phyloP scores from a whole-genome alignment of 1,140 invertebrate species.

The Caenorhabditis remanei region DNA sequence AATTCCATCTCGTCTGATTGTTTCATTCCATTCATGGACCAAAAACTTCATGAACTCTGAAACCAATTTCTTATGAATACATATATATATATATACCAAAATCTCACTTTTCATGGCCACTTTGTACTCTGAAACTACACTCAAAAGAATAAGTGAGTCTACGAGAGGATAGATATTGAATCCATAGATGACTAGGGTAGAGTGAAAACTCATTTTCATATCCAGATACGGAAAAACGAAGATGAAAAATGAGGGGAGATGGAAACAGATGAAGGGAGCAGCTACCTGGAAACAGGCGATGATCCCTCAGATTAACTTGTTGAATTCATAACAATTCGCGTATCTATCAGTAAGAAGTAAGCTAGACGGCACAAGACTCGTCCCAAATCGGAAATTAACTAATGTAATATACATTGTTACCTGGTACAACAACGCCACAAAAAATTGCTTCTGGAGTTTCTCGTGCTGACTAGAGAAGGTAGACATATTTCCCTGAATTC shows the following conservation, averaged over 20 bases:
- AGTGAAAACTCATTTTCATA: not conserved
- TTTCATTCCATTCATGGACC: not conserved
- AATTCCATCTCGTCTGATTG: not conserved
- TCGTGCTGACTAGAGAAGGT: not conserved
- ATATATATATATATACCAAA: too few species aligned
- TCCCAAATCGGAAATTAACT: too few species aligned
- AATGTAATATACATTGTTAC: not conserved
- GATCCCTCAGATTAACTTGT: too few species aligned
- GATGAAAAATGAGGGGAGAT: not conserved
- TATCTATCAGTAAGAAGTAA: too few species aligned
- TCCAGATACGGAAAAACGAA: not conserved
- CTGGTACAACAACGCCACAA: not conserved
- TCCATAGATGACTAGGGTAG: not conserved
- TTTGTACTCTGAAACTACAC: not conserved
- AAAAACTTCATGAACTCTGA: not conserved
- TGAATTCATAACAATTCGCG: too few species aligned
- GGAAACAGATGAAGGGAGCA: not conserved
- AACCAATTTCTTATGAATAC: too few species aligned
- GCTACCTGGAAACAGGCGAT: not conserved
- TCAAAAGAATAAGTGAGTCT: not conserved
- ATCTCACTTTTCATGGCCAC: not conserved
- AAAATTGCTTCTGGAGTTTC: conserved; percentile 3
- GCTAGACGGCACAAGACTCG: too few species aligned
- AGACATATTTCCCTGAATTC: not conserved
- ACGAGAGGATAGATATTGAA: not conserved